These are phyloP conservation scores for Acipenser transmontanus DNA, from an alignment of 2,797 vertebrate species.

Conservation along the genomic window DNA sequence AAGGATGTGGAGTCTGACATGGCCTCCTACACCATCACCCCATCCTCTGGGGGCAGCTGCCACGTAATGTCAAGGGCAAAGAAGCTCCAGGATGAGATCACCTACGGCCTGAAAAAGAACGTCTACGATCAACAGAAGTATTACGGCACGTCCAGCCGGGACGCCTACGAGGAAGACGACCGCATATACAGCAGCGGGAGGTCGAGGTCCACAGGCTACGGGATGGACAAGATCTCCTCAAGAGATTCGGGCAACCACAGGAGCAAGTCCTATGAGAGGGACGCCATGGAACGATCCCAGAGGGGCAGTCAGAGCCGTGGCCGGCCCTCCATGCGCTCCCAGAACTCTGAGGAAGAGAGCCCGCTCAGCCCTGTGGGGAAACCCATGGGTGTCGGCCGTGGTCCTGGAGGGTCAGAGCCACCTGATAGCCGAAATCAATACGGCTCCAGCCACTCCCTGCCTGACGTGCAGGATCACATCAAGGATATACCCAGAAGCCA, in stretches of 20 bases:
- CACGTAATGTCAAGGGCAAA: constrained; percentile 82
- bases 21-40: constrained; percentile 79
- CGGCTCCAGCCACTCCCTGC: constrained; percentile 96
- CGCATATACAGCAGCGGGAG: constrained; percentile 75
- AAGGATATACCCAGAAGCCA: constrained; percentile 93
- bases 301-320: constrained; percentile 74
- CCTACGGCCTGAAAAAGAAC: constrained; percentile 85
- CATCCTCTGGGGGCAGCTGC: constrained; percentile 73
- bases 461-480: constrained; percentile 95
- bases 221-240: constrained; percentile 81
- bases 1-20: constrained; percentile 94
- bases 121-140: constrained; percentile 93
- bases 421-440: constrained; percentile 88
- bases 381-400: constrained; percentile 70
- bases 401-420: constrained; percentile 62
- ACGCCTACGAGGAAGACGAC: constrained; percentile 83
- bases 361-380: constrained; percentile 90
- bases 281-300: constrained; percentile 79
- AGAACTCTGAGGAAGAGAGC: constrained; percentile 94
- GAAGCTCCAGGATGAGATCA: constrained; percentile 81
- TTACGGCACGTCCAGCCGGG: constrained; percentile 74
- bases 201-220: constrained; percentile 80
- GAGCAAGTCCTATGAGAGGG: constrained; percentile 88
- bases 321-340: constrained; percentile 79
- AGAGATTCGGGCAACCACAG: constrained; percentile 74